phyloP scores from a whole-genome alignment of 64 coral and sea anemone species.

The Trachythela sp. region DNA sequence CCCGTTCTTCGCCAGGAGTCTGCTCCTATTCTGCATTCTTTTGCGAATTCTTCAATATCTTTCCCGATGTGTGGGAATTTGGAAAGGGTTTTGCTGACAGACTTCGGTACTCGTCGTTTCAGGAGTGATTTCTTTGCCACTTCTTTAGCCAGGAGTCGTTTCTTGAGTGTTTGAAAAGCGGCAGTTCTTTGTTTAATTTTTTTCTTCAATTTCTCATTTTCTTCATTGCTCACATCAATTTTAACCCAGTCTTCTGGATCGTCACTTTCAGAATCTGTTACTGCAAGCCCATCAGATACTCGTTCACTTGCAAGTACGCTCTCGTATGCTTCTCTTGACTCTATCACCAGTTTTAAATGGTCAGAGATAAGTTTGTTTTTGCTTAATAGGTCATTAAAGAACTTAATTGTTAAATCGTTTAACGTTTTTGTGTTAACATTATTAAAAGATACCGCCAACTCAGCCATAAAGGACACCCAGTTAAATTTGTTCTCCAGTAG shows the following conservation, averaged over 20 bases:
- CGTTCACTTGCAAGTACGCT: neutral
- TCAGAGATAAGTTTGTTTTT: slow-evolving; percentile 11
- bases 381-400: neutral
- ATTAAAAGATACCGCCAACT: neutral
- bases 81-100: neutral
- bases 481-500: slow-evolving; percentile 16
- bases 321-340: slow-evolving; percentile 16
- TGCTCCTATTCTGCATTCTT: slow-evolving; percentile 19
- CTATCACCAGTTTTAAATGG: slow-evolving; percentile 7
- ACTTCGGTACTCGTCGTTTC: neutral
- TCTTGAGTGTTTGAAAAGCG: neutral
- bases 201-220: neutral
- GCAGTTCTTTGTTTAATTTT: neutral
- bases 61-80: slow-evolving; percentile 3
- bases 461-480: slow-evolving; percentile 2
- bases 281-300: neutral
- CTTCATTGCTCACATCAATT: neutral
- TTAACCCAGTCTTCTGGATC: slow-evolving; percentile 3
- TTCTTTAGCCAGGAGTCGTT: neutral
- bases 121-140: slow-evolving; percentile 20
- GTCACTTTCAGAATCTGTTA: slow-evolving; percentile 23
- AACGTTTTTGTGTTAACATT: neutral
- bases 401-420: neutral
- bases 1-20: slow-evolving; percentile 15
- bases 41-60: slow-evolving; percentile 22